Evolutionary conservation across 2,888 invertebrate genomes (phyloP), one percentile per base, ranked within the genome.

Genomic region (Dascillus cervinus): DNA sequence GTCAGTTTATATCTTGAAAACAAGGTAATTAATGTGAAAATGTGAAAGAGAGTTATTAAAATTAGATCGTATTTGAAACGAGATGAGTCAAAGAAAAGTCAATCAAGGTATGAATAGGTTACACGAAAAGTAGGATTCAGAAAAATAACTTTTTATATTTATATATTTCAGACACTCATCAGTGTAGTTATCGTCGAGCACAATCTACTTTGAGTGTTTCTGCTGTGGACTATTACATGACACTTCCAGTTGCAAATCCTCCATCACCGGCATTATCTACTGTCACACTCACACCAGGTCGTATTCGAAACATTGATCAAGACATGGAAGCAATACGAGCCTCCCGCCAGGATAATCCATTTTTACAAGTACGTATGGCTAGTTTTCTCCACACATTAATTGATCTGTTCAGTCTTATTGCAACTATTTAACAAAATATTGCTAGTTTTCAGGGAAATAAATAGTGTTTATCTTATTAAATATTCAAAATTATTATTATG

Each of bases 321-420:
- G 87, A 87, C 56, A 86, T 87, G 84, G 84, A 86, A 60, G 82
- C 84, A 12, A 67, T 87, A 22, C 72, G 85, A 51, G 71, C 84
- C 24, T 86, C 86, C 4, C 70, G 87, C 38, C 85, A 86, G 63
- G 87, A 88, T 62, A 87, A 88, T 66, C 87, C 87, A 2, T 86
- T 83, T 58, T 67, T 87, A 39, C 82, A 84, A 75, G 84, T 82
- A 58, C 33, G 34, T 36, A 17, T 26, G 8, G 20, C n/a, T 14
- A 5, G 10, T 10, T 17, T 31, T 29, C 17, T 17, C 17, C 8
- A 17, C 4, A 17, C 8, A 17, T 17, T 17, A 8, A 8, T n/a
- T n/a, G n/a, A n/a, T n/a, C n/a, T n/a, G n/a, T n/a, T n/a, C n/a
- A n/a, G n/a, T n/a, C n/a, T n/a, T n/a, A n/a, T n/a, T n/a, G n/a